Conservation (phyloP, 2,888 invertebrate genomes). For the Dryomyza anilis region DNA sequence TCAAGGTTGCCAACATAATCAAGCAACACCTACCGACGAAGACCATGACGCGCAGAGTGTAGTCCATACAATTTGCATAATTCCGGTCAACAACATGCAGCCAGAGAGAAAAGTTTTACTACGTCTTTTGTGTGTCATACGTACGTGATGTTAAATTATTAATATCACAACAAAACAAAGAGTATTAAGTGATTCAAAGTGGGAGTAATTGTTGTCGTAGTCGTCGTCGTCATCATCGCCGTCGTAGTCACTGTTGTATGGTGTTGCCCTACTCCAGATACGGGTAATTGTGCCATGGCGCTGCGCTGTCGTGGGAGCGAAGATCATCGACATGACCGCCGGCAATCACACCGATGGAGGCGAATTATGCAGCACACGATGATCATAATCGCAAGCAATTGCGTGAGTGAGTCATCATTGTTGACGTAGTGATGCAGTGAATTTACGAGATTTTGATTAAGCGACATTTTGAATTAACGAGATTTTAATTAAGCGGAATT, state of each 20-base stretch:
- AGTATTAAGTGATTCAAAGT: neutral
- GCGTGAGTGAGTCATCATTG: too few relatives aligned
- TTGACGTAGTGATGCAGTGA: too few relatives aligned
- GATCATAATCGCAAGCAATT: too few relatives aligned
- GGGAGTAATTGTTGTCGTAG: neutral
- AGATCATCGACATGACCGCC: too few relatives aligned
- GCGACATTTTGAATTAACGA: too few relatives aligned
- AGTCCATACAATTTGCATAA: slow-evolving; percentile 6
- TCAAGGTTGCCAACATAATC: neutral
- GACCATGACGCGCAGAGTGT: neutral
- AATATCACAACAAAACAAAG: neutral
- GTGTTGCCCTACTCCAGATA: neutral
- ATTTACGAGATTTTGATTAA: too few relatives aligned
- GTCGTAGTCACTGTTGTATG: too few relatives aligned
- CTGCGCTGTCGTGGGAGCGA: too few relatives aligned
- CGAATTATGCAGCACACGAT: too few relatives aligned
- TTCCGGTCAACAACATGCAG: neutral
- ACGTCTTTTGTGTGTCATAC: neutral
- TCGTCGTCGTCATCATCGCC: neutral
- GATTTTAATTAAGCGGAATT: too few relatives aligned
- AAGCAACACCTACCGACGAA: neutral
- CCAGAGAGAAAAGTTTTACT: neutral
- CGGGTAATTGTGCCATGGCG: too few relatives aligned
- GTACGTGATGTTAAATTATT: neutral
- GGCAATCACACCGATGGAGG: too few relatives aligned